phyloP scores from a whole-genome alignment of 1,140 invertebrate species.

The Solenopsis fugax region DNA sequence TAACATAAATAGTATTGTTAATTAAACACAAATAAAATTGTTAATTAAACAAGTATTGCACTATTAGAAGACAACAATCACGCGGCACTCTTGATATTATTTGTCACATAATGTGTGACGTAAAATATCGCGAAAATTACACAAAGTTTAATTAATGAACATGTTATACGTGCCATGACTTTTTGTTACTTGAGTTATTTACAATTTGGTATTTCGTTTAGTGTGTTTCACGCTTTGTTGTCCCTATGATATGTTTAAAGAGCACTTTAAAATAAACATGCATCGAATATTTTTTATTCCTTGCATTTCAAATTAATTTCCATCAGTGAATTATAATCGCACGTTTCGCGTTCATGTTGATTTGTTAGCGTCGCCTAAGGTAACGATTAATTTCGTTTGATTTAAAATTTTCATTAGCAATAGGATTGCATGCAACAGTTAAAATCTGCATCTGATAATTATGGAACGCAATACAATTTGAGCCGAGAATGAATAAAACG shows the following conservation, averaged over 20 bases:
- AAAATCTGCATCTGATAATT: background rate
- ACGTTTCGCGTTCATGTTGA: background rate
- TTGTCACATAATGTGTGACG: background rate
- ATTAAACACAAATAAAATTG: background rate
- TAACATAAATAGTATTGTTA: background rate
- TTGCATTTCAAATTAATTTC: slow-evolving; percentile 6
- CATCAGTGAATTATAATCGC: background rate
- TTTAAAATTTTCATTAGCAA: background rate
- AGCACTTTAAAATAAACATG: background rate
- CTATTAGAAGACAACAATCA: background rate
- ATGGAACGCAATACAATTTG: background rate
- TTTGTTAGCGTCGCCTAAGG: background rate
- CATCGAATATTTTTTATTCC: background rate
- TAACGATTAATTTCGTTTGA: background rate
- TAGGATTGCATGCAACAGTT: no score
- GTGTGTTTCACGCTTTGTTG: background rate
- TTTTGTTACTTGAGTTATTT: background rate
- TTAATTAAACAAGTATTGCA: background rate
- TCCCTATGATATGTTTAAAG: background rate
- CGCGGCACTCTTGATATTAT: background rate
- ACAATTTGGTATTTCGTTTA: background rate
- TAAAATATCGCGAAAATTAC: background rate
- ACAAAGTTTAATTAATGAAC: slow-evolving; percentile 1
- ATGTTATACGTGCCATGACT: background rate
- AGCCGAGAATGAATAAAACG: background rate